These are phyloP conservation scores for Leptosomus discolor DNA, from an alignment of 2,113 vertebrate species.

Conservation along the genomic window DNA sequence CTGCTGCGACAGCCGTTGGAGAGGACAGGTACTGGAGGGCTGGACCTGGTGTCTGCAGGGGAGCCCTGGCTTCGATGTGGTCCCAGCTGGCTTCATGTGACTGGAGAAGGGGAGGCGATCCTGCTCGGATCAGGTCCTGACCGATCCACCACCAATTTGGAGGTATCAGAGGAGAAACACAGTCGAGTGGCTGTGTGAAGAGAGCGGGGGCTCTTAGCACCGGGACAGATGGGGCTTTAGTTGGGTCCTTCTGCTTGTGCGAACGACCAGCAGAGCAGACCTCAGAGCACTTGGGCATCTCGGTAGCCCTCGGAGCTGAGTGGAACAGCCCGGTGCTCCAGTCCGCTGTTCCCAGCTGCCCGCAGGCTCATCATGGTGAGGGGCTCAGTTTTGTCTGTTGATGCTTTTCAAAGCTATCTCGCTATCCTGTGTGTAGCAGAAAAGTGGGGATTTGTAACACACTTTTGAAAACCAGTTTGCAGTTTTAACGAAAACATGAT, in stretches of 20 bases:
- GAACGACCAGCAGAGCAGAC: background rate
- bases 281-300: background rate
- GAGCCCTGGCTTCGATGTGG: accelerated
- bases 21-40: accelerated
- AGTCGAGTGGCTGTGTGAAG: background rate
- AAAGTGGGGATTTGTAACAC: background rate
- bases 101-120: too few relatives aligned
- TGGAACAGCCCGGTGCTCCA: background rate
- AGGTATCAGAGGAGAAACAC: accelerated
- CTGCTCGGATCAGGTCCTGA: too few relatives aligned
- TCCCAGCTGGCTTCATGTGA: background rate
- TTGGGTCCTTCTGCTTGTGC: background rate
- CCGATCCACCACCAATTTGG: too few relatives aligned
- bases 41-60: background rate
- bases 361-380: accelerated
- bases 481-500: background rate
- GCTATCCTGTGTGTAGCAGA: background rate
- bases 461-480: background rate
- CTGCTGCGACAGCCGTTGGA: accelerated
- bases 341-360: background rate
- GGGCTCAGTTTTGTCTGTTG: accelerated
- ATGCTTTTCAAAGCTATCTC: accelerated
- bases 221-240: accelerated
- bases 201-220: too few relatives aligned
- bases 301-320: background rate